Evolutionary conservation across 2,113 vertebrate genomes (phyloP), one percentile per base, ranked within the genome.

Genomic region (Nesoenas mayeri): DNA sequence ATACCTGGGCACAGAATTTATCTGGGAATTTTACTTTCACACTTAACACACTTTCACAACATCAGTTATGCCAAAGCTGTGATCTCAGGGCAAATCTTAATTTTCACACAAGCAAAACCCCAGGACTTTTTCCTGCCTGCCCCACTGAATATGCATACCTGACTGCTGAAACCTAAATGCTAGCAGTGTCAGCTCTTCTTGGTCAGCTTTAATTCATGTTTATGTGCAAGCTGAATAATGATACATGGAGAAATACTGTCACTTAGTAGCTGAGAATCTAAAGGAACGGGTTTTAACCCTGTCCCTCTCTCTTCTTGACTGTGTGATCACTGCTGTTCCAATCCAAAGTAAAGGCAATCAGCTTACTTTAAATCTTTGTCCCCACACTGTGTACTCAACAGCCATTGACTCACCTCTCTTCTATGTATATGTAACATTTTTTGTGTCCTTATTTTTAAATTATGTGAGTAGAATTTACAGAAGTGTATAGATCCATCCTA

Each of bases 61-160:
- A 40, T 10, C 6, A 7, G 4, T 77, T 70, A 51, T 2, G 4
- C 12, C 47, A 83, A 79, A 96, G 22, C 50, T 58, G 36, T 72
- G 54, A 82, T 65, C 25, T 66, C 12, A 62, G 22, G 51, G 85
- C 22, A 42, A 7, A 9, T 20, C 66, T 51, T 79, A 85, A 72
- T 81, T 86, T 92, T 74, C 58, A 77, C 62, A 5, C 21, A 57
- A 64, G 50, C 18, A 65, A 53, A 85, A 65, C 9, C 40, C 28
- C 15, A 4, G 38, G 40, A 79, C 44, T 36, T 54, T 58, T 91
- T 89, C 10, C 32, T 73, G 4, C 0, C 1, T 88, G 15, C 25
- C 26, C 26, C 29, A 10, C 29, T 48, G 47, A 36, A 15, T 54
- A 24, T n/a, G 4, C 1, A 1, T 1, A 0, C 15, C 26, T 61